Evolutionary conservation across 2,888 invertebrate genomes (phyloP).

Genomic region (Pecten maximus): DNA sequence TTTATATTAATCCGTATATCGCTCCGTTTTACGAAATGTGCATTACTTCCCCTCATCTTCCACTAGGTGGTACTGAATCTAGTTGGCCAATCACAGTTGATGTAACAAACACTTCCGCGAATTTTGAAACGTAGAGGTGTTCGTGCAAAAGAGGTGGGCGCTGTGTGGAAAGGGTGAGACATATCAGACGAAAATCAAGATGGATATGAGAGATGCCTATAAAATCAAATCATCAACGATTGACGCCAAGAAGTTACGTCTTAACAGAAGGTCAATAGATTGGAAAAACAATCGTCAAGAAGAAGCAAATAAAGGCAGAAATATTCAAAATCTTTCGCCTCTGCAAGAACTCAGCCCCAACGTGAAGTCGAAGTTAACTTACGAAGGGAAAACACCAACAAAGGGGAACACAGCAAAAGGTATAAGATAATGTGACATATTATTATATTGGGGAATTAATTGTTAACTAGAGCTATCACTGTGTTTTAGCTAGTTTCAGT

Average conservation of each 20-base stretch:
- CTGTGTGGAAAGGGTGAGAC: no score
- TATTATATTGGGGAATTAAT: no score
- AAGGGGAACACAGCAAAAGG: constrained; percentile 41
- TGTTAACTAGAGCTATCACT: no score
- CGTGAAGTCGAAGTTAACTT: constrained; percentile 46
- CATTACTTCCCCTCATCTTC: neutral
- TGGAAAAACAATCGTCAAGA: constrained; percentile 66
- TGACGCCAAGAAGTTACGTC: constrained; percentile 56
- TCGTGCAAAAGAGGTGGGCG: neutral
- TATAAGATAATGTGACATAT: no score
- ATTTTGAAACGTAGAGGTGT: neutral
- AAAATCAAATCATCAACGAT: constrained; percentile 57
- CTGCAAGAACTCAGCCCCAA: constrained; percentile 60
- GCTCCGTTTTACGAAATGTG: no score
- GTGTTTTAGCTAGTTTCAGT: no score
- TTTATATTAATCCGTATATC: no score
- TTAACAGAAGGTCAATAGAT: constrained; percentile 69
- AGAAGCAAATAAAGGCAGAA: constrained; percentile 65
- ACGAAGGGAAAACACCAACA: constrained; percentile 62
- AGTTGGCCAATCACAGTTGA: neutral
- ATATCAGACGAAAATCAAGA: neutral
- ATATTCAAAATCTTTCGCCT: constrained; percentile 71
- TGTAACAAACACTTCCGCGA: constrained; percentile 30
- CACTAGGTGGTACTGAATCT: neutral
- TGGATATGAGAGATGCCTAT: constrained; percentile 51